phyloP scores from a whole-genome alignment of 2,113 vertebrate species.

The Crypturellus undulatus region DNA sequence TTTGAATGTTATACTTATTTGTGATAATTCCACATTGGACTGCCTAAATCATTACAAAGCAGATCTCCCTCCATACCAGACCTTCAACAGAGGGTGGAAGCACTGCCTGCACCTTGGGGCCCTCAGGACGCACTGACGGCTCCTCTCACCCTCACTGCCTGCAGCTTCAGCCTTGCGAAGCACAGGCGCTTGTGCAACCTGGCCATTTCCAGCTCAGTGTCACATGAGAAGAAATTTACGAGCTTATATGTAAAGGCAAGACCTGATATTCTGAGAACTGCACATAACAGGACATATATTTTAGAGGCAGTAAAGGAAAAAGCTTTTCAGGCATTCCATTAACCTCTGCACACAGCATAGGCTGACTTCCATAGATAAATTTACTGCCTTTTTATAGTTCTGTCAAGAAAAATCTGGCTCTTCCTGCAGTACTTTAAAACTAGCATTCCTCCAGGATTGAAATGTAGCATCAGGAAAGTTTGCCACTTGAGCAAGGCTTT shows the following conservation, averaged over 20 bases:
- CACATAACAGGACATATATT: not conserved
- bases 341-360: not conserved
- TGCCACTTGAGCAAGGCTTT: not conserved
- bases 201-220: not conserved
- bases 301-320: not conserved
- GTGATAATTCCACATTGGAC: not conserved
- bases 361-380: not conserved
- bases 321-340: not conserved
- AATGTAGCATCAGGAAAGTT: not conserved
- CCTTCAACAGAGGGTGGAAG: fast-evolving
- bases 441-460: not conserved
- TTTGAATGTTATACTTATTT: not conserved
- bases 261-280: not conserved
- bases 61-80: fast-evolving
- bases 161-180: not conserved
- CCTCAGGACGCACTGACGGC: not conserved
- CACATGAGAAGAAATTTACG: not conserved
- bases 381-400: slow-evolving; percentile 18
- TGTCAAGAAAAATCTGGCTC: not conserved
- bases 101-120: not conserved
- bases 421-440: slow-evolving; percentile 25
- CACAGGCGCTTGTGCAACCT: fast-evolving
- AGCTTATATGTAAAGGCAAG: slow-evolving; percentile 4
- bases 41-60: too few species aligned
- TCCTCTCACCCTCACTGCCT: not conserved